Conservation (phyloP, 2,888 invertebrate species). For the Tenthredo amoena region DNA sequence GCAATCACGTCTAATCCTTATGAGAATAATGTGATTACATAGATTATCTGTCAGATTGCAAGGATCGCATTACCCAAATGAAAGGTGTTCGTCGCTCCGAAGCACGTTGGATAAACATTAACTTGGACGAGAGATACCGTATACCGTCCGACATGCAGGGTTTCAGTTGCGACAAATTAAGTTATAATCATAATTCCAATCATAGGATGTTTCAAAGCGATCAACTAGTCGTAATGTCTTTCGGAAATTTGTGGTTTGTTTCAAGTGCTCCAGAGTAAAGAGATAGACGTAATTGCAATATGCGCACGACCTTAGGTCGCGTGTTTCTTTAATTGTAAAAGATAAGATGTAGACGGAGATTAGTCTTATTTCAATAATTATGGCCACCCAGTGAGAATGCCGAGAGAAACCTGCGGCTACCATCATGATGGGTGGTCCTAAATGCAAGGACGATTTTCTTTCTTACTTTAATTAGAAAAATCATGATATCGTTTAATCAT, state of each 20-base stretch:
- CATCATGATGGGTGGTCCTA: neutral
- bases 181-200: neutral
- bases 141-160: neutral
- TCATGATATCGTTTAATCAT: neutral
- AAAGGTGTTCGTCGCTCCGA: neutral
- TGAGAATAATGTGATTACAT: neutral
- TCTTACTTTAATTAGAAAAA: neutral
- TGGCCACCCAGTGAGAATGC: neutral
- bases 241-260: neutral
- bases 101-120: neutral
- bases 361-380: neutral
- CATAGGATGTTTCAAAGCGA: neutral
- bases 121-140: neutral
- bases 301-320: neutral
- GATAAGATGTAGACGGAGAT: neutral
- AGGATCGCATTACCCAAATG: neutral
- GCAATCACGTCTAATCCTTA: neutral
- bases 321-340: neutral
- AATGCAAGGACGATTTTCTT: neutral
- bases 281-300: neutral
- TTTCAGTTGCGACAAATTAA: neutral
- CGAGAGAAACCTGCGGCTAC: neutral
- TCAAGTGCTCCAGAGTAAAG: neutral
- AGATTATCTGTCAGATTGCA: conserved; percentile 1
- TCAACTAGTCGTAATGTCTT: neutral